Evolutionary conservation across 2,113 vertebrate species (phyloP), one percentile per base, ranked within the genome.

Genomic region (Otocyon megalotis): DNA sequence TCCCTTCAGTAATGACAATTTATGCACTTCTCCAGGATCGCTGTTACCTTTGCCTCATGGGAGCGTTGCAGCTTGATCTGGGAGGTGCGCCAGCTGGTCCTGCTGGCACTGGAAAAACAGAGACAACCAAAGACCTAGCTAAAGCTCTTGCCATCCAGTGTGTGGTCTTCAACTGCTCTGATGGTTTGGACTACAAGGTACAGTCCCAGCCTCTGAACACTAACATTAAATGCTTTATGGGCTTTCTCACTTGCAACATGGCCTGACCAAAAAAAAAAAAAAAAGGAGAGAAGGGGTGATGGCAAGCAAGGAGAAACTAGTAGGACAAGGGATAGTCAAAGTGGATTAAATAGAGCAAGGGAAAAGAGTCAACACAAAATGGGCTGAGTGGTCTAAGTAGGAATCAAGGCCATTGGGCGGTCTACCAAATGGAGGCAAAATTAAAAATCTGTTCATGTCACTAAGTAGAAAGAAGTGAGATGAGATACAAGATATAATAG

Each of bases 161-260:
- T 97, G 99, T 99, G 86, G 99, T 99, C 79, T 99, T 99, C 95
- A 99, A 99, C 98, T 99, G 99, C 91, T 99, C 99, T 0, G 99
- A 99, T 93, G 99, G 99, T 30, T 99, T 99, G 54, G 99, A 99
- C 98, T 99, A 99, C 96, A 99, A 99, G 99, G 99, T 99, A 96
- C 2, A 8, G 77, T 82, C 22, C n/a, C 10, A 1, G 50, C 20
- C 16, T 87, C 54, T 79, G 13, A 67, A 89, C 9, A 9, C n/a
- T 79, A 32, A 26, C 0, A 0, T 37, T 84, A n/a, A 85, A 9
- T n/a, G 17, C 43, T 74, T 85, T 35, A 0, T 26, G 3, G 62
- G 26, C 54, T 90, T 72, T 90, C 58, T 69, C 22, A 19, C 26
- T 53, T 89, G 26, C 17, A 86, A 9, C 1, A 1, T 72, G 22